Percentiles rank a stretch among this genome's conserved stretches.
These are phyloP conservation scores for Ailuropoda melanoleuca DNA, from an alignment of 2,113 vertebrate genomes.

Conservation along the genomic window DNA sequence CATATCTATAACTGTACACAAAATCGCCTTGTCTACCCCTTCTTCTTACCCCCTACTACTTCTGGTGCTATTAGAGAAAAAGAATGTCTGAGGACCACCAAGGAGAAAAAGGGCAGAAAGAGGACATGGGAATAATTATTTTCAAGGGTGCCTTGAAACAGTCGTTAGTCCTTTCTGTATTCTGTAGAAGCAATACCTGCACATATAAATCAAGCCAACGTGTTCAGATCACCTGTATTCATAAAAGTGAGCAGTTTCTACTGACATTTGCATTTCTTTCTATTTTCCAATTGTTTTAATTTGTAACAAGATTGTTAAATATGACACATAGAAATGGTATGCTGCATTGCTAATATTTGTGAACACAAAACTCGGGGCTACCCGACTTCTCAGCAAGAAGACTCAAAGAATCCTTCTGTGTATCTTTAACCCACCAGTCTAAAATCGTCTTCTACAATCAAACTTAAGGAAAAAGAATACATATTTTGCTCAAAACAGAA, in stretches of 20 bases:
- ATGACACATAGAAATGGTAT: not conserved
- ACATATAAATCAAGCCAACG: constrained; percentile 64
- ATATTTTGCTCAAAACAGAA: constrained; percentile 1
- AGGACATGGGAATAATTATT: constrained; percentile 83
- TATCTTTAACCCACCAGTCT: not conserved
- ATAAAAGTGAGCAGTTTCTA: not conserved
- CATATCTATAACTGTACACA: constrained; percentile 81
- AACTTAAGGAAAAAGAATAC: not conserved
- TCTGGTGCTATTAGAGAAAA: constrained; percentile 80
- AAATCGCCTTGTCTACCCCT: constrained; percentile 77
- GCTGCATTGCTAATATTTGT: not conserved
- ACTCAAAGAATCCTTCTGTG: not conserved
- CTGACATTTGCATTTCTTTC: not conserved
- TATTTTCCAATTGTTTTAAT: not conserved
- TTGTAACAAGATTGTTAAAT: not conserved
- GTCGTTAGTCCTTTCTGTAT: constrained; percentile 65
- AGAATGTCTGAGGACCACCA: constrained; percentile 85
- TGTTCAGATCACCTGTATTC: constrained; percentile 20
- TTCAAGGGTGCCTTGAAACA: constrained; percentile 77
- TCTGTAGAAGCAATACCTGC: constrained; percentile 62
- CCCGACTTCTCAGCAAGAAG: not conserved
- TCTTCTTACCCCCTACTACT: constrained; percentile 67
- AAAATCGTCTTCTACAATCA: not conserved
- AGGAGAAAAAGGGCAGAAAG: constrained; percentile 82
- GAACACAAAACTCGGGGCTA: not conserved